phyloP scores from a whole-genome alignment of 2,797 vertebrate genomes.

The Poecilia wingei region DNA sequence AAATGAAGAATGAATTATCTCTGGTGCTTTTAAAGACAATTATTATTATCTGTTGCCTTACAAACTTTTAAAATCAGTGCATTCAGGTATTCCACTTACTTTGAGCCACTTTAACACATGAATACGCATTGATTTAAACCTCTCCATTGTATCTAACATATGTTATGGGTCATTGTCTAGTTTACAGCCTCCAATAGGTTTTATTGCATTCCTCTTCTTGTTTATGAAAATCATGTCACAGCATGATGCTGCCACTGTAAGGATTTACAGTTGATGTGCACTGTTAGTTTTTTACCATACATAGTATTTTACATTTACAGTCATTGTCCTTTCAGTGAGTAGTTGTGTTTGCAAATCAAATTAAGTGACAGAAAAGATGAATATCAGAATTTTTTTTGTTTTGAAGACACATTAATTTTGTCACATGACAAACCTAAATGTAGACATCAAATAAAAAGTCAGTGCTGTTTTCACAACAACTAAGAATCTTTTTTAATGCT shows the following conservation, averaged over 20 bases:
- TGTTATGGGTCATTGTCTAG: background rate
- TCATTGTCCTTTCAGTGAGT: slow-evolving; percentile 62
- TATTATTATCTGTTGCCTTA: slow-evolving; percentile 22
- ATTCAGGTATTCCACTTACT: background rate
- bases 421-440: slow-evolving; percentile 41
- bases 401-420: slow-evolving; percentile 41
- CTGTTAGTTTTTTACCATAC: background rate
- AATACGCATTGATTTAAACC: background rate
- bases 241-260: background rate
- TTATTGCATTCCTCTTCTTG: background rate
- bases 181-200: background rate
- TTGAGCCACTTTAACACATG: background rate
- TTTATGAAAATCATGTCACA: background rate
- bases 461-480: slow-evolving; percentile 50
- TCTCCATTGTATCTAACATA: background rate
- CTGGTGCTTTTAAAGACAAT: slow-evolving; percentile 28
- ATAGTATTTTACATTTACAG: slow-evolving; percentile 46
- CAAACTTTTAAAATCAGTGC: slow-evolving; percentile 45
- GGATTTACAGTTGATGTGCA: background rate
- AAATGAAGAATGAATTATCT: slow-evolving; percentile 55
- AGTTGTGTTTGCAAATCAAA: slow-evolving; percentile 19
- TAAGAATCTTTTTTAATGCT: slow-evolving; percentile 49
- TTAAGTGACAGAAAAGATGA: slow-evolving; percentile 43
- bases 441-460: slow-evolving; percentile 43
- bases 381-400: slow-evolving; percentile 44